A percentile compares a stretch with the other conserved stretches of the same genome.
Evolutionary conservation across 2,888 invertebrate species (phyloP).

Genomic region (Meandrusa payeni): DNA sequence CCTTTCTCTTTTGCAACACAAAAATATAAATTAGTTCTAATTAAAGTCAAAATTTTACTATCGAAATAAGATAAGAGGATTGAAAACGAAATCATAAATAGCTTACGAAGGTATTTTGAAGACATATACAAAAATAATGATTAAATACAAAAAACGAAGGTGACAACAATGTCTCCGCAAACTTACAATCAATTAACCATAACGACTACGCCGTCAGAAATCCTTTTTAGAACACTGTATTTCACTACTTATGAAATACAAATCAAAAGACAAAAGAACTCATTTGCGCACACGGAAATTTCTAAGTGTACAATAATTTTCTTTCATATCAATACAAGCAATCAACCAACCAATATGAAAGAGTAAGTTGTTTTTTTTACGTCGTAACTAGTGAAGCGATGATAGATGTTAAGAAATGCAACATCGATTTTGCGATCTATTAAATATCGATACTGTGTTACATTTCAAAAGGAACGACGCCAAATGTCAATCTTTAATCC

Average conservation of each 20-base stretch:
- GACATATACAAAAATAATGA: slow-evolving; percentile 20
- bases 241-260: slow-evolving; percentile 2
- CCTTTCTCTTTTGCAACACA: slow-evolving; percentile 33
- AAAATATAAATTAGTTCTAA: slow-evolving; percentile 3
- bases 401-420: no score
- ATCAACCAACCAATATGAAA: slow-evolving; percentile 4
- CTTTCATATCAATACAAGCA: slow-evolving; percentile 18
- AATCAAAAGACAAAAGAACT: slow-evolving; percentile 5
- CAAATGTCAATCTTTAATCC: no score
- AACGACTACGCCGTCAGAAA: slow-evolving; percentile 20
- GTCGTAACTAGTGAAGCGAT: no score
- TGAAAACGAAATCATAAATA: background rate
- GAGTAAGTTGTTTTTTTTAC: background rate
- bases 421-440: no score
- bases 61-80: background rate
- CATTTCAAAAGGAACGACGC: no score
- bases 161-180: slow-evolving; percentile 32
- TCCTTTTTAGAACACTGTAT: slow-evolving; percentile 3
- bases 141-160: slow-evolving; percentile 26
- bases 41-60: slow-evolving; percentile 5
- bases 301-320: slow-evolving; percentile 11
- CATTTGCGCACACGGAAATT: slow-evolving; percentile 11
- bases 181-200: slow-evolving; percentile 39
- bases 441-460: no score
- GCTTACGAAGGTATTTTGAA: background rate